Percentiles rank a stretch among this genome's conserved stretches.
Conservation (phyloP, 2,888 invertebrate species). For the Drosophila melanocephala region DNA sequence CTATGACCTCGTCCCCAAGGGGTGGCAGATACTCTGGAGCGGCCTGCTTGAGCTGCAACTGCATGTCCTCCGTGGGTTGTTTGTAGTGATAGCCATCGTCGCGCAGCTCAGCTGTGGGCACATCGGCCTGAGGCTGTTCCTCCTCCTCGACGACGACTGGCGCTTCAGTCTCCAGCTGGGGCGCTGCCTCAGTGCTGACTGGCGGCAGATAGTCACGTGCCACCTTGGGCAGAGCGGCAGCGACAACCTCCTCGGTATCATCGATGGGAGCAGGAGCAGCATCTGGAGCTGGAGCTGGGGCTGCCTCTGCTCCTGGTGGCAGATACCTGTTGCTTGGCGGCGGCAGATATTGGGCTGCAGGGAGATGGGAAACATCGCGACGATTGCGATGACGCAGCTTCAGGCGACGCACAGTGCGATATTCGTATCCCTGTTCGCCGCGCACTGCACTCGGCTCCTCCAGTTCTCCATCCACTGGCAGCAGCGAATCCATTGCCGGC, state of each 20-base stretch:
- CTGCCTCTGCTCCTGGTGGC: constrained; percentile 52
- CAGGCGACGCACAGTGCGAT: constrained; percentile 70
- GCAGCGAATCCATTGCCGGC: constrained; percentile 56
- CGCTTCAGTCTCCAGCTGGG: constrained; percentile 44
- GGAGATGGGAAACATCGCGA: constrained; percentile 80
- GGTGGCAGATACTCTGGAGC: constrained; percentile 70
- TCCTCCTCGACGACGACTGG: constrained; percentile 18
- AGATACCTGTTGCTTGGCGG: constrained; percentile 69
- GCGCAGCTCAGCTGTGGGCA: constrained; percentile 66
- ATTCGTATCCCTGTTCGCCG: constrained; percentile 70
- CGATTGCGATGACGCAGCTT: constrained; percentile 73
- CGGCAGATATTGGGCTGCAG: constrained; percentile 61
- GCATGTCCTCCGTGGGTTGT: constrained; percentile 63
- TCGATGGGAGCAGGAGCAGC: constrained; percentile 30
- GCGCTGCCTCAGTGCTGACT: constrained; percentile 49
- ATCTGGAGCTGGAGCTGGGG: constrained; percentile 17
- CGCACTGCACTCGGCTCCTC: constrained; percentile 46
- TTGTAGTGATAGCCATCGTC: constrained; percentile 82
- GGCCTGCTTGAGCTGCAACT: constrained; percentile 56
- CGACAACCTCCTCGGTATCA: constrained; percentile 71
- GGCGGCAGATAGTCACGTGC: constrained; percentile 74
- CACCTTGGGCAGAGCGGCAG: constrained; percentile 60
- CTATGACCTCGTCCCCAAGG: constrained; percentile 48
- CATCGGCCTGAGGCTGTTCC: constrained; percentile 56
- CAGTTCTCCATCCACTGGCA: constrained; percentile 21